phyloP scores from a whole-genome alignment of 2,888 invertebrate genomes.

The Yponomeuta sedellus region DNA sequence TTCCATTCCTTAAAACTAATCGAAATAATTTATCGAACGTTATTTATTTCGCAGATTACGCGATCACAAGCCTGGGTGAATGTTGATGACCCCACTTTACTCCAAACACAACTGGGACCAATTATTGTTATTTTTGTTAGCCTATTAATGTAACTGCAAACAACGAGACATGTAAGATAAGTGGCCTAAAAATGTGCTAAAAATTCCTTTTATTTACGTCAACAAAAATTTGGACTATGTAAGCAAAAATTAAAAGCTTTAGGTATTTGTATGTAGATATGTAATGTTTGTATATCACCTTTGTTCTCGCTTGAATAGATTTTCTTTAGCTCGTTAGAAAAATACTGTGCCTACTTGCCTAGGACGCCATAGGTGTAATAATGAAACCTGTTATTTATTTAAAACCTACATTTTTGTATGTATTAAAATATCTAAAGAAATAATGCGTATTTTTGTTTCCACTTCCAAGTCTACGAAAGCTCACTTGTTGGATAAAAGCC shows the following conservation, averaged over 20 bases:
- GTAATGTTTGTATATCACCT: too few relatives aligned
- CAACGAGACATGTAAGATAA: background rate
- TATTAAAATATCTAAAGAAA: background rate
- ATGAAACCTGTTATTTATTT: background rate
- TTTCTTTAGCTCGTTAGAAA: background rate
- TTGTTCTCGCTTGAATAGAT: too few relatives aligned
- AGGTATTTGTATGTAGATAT: too few relatives aligned
- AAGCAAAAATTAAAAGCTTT: background rate
- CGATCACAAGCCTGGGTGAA: constrained; percentile 74
- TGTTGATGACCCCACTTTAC: constrained; percentile 53
- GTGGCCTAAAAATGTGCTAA: background rate
- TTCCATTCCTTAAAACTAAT: too few relatives aligned
- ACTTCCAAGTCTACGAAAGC: too few relatives aligned
- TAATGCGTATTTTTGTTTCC: background rate
- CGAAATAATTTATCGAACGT: too few relatives aligned
- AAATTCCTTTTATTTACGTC: too few relatives aligned
- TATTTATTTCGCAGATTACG: constrained; percentile 67
- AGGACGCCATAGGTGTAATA: background rate
- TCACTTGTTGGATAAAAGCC: too few relatives aligned
- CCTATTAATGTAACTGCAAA: background rate
- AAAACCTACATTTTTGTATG: background rate
- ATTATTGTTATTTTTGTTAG: background rate
- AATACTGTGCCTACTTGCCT: background rate
- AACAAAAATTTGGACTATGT: background rate
- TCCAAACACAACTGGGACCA: background rate